Base-by-base conservation (phyloP, 1,140 invertebrate genomes). In the Wasmannia auropunctata region DNA sequence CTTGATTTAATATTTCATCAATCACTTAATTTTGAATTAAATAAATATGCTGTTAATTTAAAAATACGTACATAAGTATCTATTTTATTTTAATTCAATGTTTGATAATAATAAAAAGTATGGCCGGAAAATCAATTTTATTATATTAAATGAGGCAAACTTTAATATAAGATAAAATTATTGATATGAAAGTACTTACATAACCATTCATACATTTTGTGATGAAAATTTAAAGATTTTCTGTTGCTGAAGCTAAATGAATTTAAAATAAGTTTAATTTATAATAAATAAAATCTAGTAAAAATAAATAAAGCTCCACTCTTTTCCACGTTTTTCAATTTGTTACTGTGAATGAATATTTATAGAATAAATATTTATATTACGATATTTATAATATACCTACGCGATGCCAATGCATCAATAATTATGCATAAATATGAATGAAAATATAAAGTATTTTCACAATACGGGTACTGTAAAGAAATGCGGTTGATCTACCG, bases 1-100 rank as follows among this genome's bases (percentile, higher is more conserved):
- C 6, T 22, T 67, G 14, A 54, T 80, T 65, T 22, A 49, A 79
- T 65, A 34, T 51, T 80, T 80, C 46, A 51, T 69, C 16, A 69
- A 80, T 80, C 60, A 34, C 11, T 65, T 19, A 4, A 1, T 76
- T 28, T 40, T 5, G 16, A 75, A 40, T 43, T 22, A 3, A 60
- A 60, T 19, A 76, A 60, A 28, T n/a, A n/a, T 40, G 11, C 8
- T 16, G 7, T 65, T 34, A 46, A 65, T 77, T 62, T 63, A 22
- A 51, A 49, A 43, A 34, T n/a, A n/a, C n/a, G 34, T 28, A 46
- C 37, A 22, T 31, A 43, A 19, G 31, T 54, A 25, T 34, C 0
- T 19, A 31, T 49, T 43, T 62, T 63, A 34, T 40, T 37, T 65
- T 37, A 65, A 65, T 40, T 40, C 1, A 14, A 16, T 43, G 58